phyloP scores from a whole-genome alignment of 2,797 vertebrate species.

The Rhincodon typus region DNA sequence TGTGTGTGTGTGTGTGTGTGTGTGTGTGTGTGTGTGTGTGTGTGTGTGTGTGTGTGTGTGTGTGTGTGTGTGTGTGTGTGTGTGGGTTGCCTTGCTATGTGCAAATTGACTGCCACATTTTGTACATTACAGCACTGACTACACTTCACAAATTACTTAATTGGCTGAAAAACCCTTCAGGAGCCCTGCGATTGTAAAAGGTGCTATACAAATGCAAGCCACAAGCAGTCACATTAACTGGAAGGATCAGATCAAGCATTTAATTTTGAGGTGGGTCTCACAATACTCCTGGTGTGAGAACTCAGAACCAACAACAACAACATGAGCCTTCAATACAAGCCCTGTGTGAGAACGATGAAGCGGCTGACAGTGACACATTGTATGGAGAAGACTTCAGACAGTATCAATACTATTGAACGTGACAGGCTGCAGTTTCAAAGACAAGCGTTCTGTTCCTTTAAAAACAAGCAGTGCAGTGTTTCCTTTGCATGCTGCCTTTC shows the following conservation, averaged over 20 bases:
- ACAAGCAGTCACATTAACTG: neutral
- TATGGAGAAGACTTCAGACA: neutral
- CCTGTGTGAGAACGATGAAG: neutral
- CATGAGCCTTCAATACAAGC: neutral
- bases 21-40: no score
- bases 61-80: no score
- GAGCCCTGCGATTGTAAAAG: neutral
- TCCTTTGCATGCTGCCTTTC: neutral
- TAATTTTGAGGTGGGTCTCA: neutral
- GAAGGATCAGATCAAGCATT: neutral
- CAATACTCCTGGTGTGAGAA: neutral
- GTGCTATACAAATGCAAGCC: neutral
- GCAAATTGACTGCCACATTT: neutral
- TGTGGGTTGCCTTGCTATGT: neutral
- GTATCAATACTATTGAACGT: neutral
- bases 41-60: no score
- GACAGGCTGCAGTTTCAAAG: conserved; percentile 2
- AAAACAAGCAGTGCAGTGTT: neutral
- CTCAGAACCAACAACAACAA: neutral
- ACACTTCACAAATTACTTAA: neutral
- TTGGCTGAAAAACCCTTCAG: neutral
- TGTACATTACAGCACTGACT: neutral
- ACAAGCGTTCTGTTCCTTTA: neutral
- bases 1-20: no score
- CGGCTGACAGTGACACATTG: neutral